A percentile compares a stretch with the other conserved stretches of the same genome.
phyloP scores from a whole-genome alignment of 2,113 vertebrate genomes.

The Macrotus californicus region DNA sequence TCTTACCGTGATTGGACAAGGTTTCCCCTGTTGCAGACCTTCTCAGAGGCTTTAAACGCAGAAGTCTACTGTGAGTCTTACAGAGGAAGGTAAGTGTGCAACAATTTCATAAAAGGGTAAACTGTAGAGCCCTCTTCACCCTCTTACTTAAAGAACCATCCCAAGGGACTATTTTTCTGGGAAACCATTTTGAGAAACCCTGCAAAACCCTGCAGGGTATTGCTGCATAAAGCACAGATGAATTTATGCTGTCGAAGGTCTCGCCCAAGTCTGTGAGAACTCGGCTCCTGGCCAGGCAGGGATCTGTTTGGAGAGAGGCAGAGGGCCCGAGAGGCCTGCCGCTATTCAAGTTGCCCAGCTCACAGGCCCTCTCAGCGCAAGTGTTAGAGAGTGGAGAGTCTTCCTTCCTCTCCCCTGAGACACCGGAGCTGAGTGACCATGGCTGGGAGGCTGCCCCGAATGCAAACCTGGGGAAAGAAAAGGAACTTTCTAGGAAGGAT shows the following conservation, averaged over 20 bases:
- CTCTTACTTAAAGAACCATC: not conserved
- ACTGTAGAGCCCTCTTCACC: not conserved
- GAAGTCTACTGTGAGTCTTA: not conserved
- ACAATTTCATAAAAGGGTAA: not conserved
- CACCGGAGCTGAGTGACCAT: no score
- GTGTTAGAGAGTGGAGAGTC: no score
- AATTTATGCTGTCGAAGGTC: not conserved
- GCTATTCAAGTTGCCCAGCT: not conserved
- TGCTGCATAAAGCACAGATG: not conserved
- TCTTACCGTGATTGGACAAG: not conserved
- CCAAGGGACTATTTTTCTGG: not conserved
- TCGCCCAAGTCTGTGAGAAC: not conserved
- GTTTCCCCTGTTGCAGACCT: not conserved
- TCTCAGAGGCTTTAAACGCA: not conserved
- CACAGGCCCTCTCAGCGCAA: no score
- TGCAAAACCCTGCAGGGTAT: not conserved
- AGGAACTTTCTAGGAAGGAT: not conserved
- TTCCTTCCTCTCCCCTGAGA: not conserved
- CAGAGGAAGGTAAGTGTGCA: not conserved
- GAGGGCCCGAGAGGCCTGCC: not conserved
- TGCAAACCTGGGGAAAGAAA: not conserved
- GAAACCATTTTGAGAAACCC: not conserved
- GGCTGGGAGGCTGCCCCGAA: not conserved
- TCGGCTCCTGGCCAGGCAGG: not conserved
- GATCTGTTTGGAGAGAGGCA: not conserved